Evolutionary conservation across 2,113 vertebrate species (phyloP), one percentile per base, ranked within the genome.

Genomic region (Stomatorhinus ivindoensis): DNA sequence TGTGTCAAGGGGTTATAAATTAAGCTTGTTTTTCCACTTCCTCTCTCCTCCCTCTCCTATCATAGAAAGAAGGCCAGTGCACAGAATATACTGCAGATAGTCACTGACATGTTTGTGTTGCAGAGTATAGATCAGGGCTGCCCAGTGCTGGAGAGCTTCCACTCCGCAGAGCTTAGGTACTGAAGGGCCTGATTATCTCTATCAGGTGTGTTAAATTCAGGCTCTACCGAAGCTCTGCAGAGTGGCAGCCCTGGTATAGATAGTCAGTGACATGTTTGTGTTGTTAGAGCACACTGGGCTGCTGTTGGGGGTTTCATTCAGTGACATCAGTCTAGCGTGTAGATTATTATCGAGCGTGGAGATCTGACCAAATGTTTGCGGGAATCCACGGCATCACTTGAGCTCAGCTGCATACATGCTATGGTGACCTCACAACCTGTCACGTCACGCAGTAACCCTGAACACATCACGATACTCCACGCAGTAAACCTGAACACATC

Each of bases 1-100:
- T 80, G 73, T 35, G 35, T 80, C 35, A 80, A 19, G 73, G 73
- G 85, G 91, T 88, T 82, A 61, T 88, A 93, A 93, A 92, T 91
- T n/a, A 88, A 87, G 51, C 89, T 89, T 87, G 48, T 39, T 42
- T 88, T 89, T 50, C 83, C 83, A 10, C 35, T 46, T 44, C 73
- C 73, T 80, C 73, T 42, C 35, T 39, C 35, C 4, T 80, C 35
- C 69, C 15, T 76, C 69, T 39, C 69, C 10, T 42, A 39, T 73
- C 65, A 31, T 87, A 87, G 55, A 89, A 89, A 55, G 21, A 73
- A 83, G 17, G 11, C 9, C 69, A 89, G 50, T 89, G n/a, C 19
- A 83, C 51, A 39, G 48, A 82, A 82, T 15, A 47, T 39, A 55
- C 1, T 55, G 53, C 7, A 53, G 50, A 89, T 27, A 86, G 48